Conservation (phyloP, 2,888 invertebrate species). For the Schizotus pectinicornis region DNA sequence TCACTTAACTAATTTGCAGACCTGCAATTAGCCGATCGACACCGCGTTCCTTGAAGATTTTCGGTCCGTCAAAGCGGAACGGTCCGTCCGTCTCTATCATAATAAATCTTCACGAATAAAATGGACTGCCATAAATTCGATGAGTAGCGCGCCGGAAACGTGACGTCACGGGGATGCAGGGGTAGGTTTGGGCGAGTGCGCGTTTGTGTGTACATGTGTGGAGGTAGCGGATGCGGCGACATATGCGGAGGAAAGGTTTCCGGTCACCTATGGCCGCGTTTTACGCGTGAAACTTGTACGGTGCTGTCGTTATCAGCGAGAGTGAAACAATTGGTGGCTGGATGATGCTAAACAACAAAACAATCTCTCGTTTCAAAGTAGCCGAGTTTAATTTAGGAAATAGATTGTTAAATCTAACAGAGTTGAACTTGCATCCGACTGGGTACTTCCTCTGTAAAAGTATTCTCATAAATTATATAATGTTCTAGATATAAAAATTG, state of each 20-base stretch:
- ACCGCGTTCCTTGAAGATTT: too few species aligned
- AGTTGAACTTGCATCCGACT: constrained; percentile 60
- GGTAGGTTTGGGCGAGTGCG: constrained; percentile 38
- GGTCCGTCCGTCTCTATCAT: too few species aligned
- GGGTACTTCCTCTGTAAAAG: constrained; percentile 59
- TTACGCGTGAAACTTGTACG: neutral
- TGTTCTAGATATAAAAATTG: constrained; percentile 60
- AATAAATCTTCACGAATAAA: too few species aligned
- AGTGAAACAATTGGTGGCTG: neutral
- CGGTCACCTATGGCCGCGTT: constrained; percentile 55
- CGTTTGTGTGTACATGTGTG: constrained; percentile 29
- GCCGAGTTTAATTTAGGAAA: constrained; percentile 60
- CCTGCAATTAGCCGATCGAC: too few species aligned
- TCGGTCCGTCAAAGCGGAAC: too few species aligned
- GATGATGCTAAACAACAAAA: constrained; percentile 38
- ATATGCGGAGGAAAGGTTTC: constrained; percentile 55
- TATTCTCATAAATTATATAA: constrained; percentile 60
- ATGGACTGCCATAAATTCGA: too few species aligned
- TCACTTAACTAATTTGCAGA: too few species aligned
- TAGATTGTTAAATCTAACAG: constrained; percentile 61
- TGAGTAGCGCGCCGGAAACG: constrained; percentile 34
- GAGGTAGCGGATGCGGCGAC: constrained; percentile 53
- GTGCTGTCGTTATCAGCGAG: neutral
- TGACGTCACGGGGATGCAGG: constrained; percentile 43
- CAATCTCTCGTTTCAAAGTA: constrained; percentile 51